Conservation (phyloP, 2,797 vertebrate species). For the Coregonus sp. region DNA sequence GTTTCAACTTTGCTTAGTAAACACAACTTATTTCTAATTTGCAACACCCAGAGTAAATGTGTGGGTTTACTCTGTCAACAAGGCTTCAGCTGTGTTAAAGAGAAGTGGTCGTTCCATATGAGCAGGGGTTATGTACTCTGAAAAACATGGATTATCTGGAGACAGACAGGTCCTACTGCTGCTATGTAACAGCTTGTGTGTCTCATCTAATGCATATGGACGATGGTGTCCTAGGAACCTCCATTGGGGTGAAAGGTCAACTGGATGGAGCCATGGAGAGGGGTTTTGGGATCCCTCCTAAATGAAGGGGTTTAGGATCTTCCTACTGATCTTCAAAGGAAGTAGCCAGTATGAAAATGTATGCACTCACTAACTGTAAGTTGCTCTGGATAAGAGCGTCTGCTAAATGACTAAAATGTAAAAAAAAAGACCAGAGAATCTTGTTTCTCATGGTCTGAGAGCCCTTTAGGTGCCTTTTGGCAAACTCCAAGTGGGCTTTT, state of each 20-base stretch:
- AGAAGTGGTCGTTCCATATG: background rate
- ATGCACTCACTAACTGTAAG: too few species aligned
- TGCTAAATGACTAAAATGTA: too few species aligned
- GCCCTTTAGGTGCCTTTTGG: too few species aligned
- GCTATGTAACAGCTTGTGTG: constrained; percentile 27
- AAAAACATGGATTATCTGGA: background rate
- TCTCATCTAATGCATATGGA: constrained; percentile 12
- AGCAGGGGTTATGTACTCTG: constrained; percentile 14
- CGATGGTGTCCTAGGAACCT: constrained; percentile 15
- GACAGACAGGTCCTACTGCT: background rate
- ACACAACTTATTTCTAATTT: constrained; percentile 14
- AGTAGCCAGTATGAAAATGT: background rate
- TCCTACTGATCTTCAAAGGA: constrained; percentile 25
- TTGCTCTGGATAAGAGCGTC: too few species aligned
- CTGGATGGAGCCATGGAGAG: background rate
- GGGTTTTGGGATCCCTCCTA: constrained; percentile 10
- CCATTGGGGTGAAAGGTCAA: constrained; percentile 37
- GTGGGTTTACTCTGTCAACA: constrained; percentile 31
- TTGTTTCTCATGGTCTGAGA: too few species aligned
- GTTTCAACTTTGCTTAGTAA: constrained; percentile 18
- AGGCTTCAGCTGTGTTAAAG: constrained; percentile 13
- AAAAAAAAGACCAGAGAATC: too few species aligned
- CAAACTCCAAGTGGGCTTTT: too few species aligned
- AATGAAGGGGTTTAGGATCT: constrained; percentile 13
- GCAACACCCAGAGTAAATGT: constrained; percentile 11